Evolutionary conservation across 2,113 vertebrate genomes (phyloP).

Genomic region (Seriola quinqueradiata): DNA sequence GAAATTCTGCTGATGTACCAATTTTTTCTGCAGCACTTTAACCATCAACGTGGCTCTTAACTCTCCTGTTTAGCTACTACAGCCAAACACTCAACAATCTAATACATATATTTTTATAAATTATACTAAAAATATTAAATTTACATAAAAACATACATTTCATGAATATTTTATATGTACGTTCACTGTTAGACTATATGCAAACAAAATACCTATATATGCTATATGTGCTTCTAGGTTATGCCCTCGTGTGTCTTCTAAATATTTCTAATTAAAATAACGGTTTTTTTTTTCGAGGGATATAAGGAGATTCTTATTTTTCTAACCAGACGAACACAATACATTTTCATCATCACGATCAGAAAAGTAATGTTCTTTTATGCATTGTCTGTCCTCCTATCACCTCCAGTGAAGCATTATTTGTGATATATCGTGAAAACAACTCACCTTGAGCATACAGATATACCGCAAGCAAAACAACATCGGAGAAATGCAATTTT

Average conservation of each 20-base stretch:
- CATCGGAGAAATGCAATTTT: slow-evolving; percentile 50
- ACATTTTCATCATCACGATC: neutral
- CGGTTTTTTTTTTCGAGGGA: neutral
- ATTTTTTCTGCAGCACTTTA: neutral
- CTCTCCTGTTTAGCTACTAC: neutral
- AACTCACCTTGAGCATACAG: slow-evolving; percentile 62
- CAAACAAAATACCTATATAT: neutral
- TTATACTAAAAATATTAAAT: neutral
- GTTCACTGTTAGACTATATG: neutral
- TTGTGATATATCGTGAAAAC: slow-evolving; percentile 29
- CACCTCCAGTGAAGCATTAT: neutral
- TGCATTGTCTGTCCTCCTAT: neutral
- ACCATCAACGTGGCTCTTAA: neutral
- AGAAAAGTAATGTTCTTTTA: neutral
- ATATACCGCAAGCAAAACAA: slow-evolving; percentile 64
- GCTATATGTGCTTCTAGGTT: neutral
- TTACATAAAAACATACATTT: neutral
- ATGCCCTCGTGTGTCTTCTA: neutral
- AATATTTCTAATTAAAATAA: slow-evolving; percentile 2
- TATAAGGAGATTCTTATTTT: neutral
- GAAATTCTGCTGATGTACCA: neutral
- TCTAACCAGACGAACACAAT: neutral
- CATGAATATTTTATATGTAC: neutral
- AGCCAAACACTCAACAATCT: neutral
- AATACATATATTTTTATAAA: neutral